Conservation (phyloP, 2,797 vertebrate genomes). For the Alcedo atthis region DNA sequence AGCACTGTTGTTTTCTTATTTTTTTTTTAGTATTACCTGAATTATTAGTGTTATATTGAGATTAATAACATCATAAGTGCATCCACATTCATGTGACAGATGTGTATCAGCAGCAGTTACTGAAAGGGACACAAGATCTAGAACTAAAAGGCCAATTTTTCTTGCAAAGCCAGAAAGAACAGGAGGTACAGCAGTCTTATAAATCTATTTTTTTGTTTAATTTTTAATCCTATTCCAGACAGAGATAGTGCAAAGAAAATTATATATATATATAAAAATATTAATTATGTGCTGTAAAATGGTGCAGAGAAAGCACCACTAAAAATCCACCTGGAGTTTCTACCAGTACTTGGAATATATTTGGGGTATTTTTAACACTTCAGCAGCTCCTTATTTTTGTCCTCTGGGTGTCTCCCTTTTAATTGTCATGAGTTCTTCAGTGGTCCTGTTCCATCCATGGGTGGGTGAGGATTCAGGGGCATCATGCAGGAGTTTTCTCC, state of each 20-base stretch:
- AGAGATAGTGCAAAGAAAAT: not conserved
- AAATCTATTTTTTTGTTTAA: not conserved
- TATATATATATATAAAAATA: not conserved
- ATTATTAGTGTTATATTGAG: not conserved
- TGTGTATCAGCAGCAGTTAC: not conserved
- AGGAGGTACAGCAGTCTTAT: not conserved
- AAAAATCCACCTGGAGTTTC: not conserved
- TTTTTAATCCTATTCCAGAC: not conserved
- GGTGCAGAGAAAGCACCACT: fast-evolving
- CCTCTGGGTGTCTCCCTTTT: not conserved
- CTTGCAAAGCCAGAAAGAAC: not conserved
- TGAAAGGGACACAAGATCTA: not conserved
- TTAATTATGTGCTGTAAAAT: not conserved
- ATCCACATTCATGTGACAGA: not conserved
- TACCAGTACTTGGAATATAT: not conserved
- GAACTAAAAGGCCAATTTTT: not conserved
- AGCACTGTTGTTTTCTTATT: too few relatives aligned
- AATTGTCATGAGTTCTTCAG: not conserved
- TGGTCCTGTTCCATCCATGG: not conserved
- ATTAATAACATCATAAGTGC: not conserved
- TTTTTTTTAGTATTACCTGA: not conserved
- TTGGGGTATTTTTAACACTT: not conserved
- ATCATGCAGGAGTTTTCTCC: not conserved
- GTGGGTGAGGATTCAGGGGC: not conserved
- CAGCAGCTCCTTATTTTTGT: not conserved